phyloP scores from a whole-genome alignment of 2,888 invertebrate species.

The Tipula helvola region DNA sequence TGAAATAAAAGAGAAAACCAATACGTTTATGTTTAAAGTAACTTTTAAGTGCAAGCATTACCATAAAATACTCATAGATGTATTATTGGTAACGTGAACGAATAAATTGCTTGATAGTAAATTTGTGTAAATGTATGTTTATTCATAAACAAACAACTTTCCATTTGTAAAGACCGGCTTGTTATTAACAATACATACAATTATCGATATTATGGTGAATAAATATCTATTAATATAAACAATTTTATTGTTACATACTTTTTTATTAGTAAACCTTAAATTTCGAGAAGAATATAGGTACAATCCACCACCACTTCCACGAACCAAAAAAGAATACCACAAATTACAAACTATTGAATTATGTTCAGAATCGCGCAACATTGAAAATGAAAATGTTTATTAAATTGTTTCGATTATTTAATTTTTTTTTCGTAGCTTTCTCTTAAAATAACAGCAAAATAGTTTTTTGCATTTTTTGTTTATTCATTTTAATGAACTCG shows the following conservation, averaged over 20 bases:
- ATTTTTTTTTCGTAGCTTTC: not conserved
- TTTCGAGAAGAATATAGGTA: not conserved
- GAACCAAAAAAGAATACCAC: not conserved
- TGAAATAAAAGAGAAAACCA: not conserved
- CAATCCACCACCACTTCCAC: not conserved
- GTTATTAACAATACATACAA: not conserved
- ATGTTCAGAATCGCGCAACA: not conserved
- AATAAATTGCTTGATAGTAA: not conserved
- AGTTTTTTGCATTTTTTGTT: not conserved
- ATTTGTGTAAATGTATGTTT: not conserved
- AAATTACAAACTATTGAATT: not conserved
- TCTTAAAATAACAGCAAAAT: not conserved
- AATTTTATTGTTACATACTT: not conserved
- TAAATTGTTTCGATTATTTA: not conserved
- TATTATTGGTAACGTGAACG: not conserved
- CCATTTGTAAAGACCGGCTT: not conserved
- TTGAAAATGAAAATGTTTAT: not conserved
- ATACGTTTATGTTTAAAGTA: not conserved
- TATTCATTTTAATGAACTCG: not conserved
- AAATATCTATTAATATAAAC: not conserved
- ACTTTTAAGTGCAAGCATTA: not conserved
- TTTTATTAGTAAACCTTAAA: not conserved
- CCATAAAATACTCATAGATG: not conserved
- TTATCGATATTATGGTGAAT: not conserved
- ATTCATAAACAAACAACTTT: not conserved